Evolutionary conservation across 2,888 invertebrate species (phyloP).

Genomic region (Hymenopus coronatus): DNA sequence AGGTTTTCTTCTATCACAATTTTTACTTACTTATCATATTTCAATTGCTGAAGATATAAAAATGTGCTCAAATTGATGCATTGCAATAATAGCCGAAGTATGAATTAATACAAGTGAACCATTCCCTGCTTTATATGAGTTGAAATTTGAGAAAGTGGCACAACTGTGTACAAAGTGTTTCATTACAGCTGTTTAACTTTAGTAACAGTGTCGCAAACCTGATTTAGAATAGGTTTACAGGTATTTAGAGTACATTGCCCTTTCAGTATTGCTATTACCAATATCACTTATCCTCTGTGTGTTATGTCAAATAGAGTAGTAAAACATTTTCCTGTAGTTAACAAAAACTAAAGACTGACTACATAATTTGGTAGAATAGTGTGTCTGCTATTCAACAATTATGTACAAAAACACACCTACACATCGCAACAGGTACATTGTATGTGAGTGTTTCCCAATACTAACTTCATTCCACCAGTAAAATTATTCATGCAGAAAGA

Average conservation of each 20-base stretch:
- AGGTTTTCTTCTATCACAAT: neutral
- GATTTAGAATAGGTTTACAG: too few relatives aligned
- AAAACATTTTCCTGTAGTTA: constrained; percentile 21
- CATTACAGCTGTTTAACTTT: neutral
- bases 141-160: neutral
- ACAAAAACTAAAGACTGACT: constrained; percentile 20
- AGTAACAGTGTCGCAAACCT: neutral
- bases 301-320: constrained; percentile 11
- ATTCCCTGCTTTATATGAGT: neutral
- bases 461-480: neutral
- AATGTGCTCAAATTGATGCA: neutral
- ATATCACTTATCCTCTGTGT: neutral
- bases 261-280: neutral
- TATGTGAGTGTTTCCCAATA: neutral
- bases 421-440: neutral
- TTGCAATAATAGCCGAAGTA: neutral
- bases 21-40: neutral
- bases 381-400: neutral
- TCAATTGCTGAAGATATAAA: neutral
- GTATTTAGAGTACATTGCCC: neutral
- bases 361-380: constrained; percentile 10
- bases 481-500: neutral
- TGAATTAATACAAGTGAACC: neutral
- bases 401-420: neutral
- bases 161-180: neutral